Conservation (phyloP, 2,113 vertebrate species). For the Strix uralensis region DNA sequence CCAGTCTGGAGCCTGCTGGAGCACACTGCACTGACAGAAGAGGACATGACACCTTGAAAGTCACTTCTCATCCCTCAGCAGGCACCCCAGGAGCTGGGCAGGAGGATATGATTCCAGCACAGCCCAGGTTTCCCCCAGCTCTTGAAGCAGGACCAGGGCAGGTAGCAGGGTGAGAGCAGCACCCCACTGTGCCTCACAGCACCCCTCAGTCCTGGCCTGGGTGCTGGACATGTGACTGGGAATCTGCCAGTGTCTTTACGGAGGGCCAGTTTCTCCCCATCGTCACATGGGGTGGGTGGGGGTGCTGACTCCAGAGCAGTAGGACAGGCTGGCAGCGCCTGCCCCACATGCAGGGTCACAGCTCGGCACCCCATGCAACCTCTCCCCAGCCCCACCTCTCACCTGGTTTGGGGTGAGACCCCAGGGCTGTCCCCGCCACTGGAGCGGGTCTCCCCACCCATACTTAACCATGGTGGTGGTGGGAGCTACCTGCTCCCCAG, state of each 20-base stretch:
- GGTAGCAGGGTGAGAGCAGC: background rate
- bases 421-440: background rate
- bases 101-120: background rate
- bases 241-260: background rate
- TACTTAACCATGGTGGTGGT: background rate
- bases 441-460: background rate
- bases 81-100: background rate
- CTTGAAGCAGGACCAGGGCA: background rate
- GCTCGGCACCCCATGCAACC: background rate
- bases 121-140: background rate
- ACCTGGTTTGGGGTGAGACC: background rate
- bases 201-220: background rate
- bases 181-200: background rate
- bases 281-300: fast-evolving
- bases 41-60: background rate
- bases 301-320: background rate
- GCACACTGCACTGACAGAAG: background rate
- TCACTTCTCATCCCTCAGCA: background rate
- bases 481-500: background rate
- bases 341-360: background rate
- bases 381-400: background rate
- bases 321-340: background rate
- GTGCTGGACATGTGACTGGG: background rate
- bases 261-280: background rate
- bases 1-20: background rate